Evolutionary conservation across 2,888 invertebrate genomes (phyloP), one percentile per base, ranked within the genome.

Genomic region (Polymixis lichenea): DNA sequence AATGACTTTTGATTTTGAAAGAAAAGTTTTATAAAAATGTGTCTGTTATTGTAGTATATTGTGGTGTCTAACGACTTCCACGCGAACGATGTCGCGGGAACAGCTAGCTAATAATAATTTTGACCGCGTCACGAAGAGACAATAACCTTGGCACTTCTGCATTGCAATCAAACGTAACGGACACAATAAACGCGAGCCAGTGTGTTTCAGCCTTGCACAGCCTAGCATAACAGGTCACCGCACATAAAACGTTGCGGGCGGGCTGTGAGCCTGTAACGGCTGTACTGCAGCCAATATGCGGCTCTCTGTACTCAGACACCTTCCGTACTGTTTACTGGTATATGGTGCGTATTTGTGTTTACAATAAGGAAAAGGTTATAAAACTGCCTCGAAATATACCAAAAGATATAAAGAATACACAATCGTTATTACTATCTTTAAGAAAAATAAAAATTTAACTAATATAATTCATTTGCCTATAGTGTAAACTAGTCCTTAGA

Each of bases 181-280:
- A n/a, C 15, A 56, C 56, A 67, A 68, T 84, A 70, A 62, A 53
- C 46, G 43, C 4, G 51, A 17, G 9, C 28, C 77, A 58, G 73
- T 79, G 77, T 74, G 69, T 65, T 60, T 67, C 76, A 51, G 53
- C 11, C 56, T 15, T 22, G 51, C 66, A 22, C 70, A 68, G 72
- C 11, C 55, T n/a, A 46, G 19, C 68, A 64, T 72, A 78, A 72
- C 75, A 78, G 78, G 75, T 80, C 80, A 43, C 81, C 74, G 88
- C 83, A 82, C 88, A 88, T 85, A 86, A 83, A 86, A 86, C 77
- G 77, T 67, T 53, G 77, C 43, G 74, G 68, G 28, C 66, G 64
- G 46, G 28, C 28, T 17, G 28, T 58, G 17, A 3, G 6, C 43
- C 73, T 19, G 74, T 78, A 75, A 82, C 72, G 60, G 56, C 62